A percentile compares a stretch with the other conserved stretches of the same genome.
phyloP scores from a whole-genome alignment of 2,797 vertebrate species.

The Mionectes olivaceus region DNA sequence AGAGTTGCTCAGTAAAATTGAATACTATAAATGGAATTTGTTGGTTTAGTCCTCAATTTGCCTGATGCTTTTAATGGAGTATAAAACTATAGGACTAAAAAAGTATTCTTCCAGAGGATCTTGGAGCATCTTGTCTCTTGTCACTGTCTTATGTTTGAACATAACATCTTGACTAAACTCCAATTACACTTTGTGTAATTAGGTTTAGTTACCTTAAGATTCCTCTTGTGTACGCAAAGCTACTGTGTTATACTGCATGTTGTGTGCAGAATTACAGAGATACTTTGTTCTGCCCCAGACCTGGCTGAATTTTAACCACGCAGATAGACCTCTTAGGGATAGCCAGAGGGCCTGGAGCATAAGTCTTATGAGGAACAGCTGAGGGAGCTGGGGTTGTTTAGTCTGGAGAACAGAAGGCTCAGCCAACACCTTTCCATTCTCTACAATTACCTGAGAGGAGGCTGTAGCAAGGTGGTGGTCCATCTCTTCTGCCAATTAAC shows the following conservation, averaged over 20 bases:
- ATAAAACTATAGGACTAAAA: background rate
- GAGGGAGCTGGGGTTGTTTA: background rate
- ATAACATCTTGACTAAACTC: background rate
- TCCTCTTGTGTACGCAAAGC: background rate
- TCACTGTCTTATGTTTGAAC: background rate
- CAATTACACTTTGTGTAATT: background rate
- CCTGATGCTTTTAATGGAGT: background rate
- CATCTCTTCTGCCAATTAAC: background rate
- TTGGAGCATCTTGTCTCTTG: background rate
- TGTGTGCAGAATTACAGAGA: background rate
- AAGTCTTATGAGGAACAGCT: rapidly evolving
- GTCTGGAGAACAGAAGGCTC: background rate
- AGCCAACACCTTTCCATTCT: background rate
- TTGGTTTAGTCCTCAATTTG: background rate
- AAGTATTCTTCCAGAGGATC: background rate
- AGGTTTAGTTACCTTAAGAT: background rate
- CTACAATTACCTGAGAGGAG: background rate
- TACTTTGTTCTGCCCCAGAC: background rate
- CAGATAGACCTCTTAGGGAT: background rate
- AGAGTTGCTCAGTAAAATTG: background rate
- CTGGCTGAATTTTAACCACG: background rate
- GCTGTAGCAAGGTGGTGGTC: background rate
- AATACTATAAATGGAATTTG: background rate
- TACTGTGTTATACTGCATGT: background rate
- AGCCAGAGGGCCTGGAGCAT: background rate